Evolutionary conservation across 2,113 vertebrate genomes (phyloP), one percentile per base, ranked within the genome.

Genomic region (Colossoma macropomum): DNA sequence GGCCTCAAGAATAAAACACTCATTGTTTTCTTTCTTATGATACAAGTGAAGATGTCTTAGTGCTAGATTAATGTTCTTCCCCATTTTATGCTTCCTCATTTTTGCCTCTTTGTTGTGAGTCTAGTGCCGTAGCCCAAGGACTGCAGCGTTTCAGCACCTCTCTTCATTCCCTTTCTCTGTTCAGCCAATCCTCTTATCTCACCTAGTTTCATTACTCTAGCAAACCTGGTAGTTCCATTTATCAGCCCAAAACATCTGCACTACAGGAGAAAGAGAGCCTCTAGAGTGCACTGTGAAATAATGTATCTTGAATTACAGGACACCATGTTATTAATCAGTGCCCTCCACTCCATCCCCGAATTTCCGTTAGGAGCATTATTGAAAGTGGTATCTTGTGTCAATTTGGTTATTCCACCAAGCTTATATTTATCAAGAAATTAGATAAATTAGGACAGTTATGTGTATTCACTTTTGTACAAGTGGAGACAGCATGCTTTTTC

Each of bases 241-340:
- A 66, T 32, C 63, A 66, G 28, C 79, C 27, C 38, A 81, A 63
- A 81, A 81, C 79, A 73, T 81, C 56, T 73, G 66, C 50, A 80
- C 66, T 48, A 69, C 19, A 59, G 65, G 41, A 32, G 48, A 79
- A 63, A 56, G 34, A 72, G 30, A 66, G 63, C 63, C 28, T 32
- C 28, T 13, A 66, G 28, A 66, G 28, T 32, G 25, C 48, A 27
- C 45, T 27, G 30, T 48, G 16, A 75, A 66, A 32, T 66, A 66
- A 66, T 66, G 63, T 19, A 32, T 66, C 63, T 32, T 32, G 63
- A 66, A 66, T 66, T 66, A 52, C 50, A 17, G 16, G 50, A 52
- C 50, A 32, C 63, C 28, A 19, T 66, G 63, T 66, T 66, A 66
- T 66, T 66, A 28, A 66, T 66, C 71, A 73, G 32, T 63, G 34